Evolutionary conservation across 2,797 vertebrate species (phyloP).

Genomic region (Lithobates sylvaticus): DNA sequence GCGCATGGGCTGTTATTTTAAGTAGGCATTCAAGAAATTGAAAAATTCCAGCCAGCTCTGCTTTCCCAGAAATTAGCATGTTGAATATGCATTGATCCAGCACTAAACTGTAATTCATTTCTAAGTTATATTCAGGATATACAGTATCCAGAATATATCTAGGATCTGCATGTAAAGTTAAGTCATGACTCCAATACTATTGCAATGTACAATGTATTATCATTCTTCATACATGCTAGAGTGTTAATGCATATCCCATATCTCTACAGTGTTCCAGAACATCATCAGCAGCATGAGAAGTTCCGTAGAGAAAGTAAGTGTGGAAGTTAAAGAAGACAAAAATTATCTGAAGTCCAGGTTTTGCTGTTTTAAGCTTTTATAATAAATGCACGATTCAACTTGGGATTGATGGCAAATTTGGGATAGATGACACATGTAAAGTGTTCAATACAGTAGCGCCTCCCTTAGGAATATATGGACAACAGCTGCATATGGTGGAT

Average conservation of each 20-base stretch:
- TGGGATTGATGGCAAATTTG: not conserved
- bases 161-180: no score
- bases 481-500: no score
- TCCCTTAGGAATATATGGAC: not conserved
- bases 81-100: no score
- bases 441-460: not conserved
- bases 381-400: not conserved
- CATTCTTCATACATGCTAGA: not conserved
- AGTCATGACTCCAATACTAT: no score
- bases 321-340: not conserved
- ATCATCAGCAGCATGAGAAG: slow-evolving; percentile 1
- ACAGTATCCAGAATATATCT: no score
- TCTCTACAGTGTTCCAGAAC: slow-evolving; percentile 13
- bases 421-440: not conserved
- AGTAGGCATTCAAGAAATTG: no score
- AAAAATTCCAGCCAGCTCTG: no score
- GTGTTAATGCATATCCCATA: no score
- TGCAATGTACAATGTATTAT: not conserved
- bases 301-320: slow-evolving; percentile 35
- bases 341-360: not conserved
- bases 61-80: no score
- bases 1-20: no score
- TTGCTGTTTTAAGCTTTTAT: not conserved
- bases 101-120: no score
- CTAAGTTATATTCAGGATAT: no score